Percentiles rank a stretch among this genome's conserved stretches.
phyloP scores from a whole-genome alignment of 2,797 vertebrate genomes.

The Capromys pilorides region DNA sequence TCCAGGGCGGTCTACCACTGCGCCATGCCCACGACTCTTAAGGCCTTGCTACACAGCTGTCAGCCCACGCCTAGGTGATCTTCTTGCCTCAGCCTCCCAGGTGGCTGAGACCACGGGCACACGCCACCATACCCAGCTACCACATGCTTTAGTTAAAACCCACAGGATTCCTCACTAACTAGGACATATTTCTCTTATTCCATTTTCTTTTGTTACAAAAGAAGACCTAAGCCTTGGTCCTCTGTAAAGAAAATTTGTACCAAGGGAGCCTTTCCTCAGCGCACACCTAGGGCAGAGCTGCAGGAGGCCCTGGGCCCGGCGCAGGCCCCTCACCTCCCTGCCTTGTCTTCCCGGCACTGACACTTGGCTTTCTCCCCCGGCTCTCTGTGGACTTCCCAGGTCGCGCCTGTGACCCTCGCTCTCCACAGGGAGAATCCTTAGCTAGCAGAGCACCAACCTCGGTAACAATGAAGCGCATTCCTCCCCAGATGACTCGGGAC shows the following conservation, averaged over 20 bases:
- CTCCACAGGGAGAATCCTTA: slow-evolving; percentile 6
- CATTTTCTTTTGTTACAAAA: background rate
- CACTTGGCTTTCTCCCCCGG: background rate
- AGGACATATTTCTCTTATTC: background rate
- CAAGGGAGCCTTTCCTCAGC: background rate
- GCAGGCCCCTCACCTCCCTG: background rate
- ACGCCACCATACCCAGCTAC: background rate
- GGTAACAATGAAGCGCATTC: slow-evolving; percentile 47
- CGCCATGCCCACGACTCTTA: background rate
- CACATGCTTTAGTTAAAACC: background rate
- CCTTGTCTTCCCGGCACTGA: background rate
- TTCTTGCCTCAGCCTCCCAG: background rate
- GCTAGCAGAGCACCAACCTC: slow-evolving; percentile 8
- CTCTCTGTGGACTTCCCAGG: background rate
- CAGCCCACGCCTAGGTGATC: background rate
- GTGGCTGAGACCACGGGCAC: background rate
- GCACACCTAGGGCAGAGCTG: background rate
- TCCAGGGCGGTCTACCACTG: background rate
- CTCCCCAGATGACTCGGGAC: slow-evolving; percentile 65
- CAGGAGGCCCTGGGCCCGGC: background rate
- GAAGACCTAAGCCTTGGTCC: background rate
- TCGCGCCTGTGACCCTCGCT: background rate
- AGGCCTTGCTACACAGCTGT: too few species aligned
- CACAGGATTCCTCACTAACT: background rate
- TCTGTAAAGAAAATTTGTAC: background rate